Base-by-base conservation (phyloP, 2,888 invertebrate species). In the Lacanobia oleracea region DNA sequence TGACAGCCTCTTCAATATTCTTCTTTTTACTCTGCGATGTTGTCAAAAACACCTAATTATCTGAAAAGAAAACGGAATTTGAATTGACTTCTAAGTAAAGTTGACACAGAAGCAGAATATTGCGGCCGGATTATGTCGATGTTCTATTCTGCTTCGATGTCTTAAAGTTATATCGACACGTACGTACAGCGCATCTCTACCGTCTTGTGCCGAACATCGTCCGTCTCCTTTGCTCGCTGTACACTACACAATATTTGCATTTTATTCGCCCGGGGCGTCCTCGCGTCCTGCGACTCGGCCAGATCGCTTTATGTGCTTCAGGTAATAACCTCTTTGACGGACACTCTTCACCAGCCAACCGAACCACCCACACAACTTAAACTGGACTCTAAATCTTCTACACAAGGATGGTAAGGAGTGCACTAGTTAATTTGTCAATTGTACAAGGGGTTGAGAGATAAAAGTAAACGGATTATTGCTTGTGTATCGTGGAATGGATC, bases 321-420 rank as follows among this genome's bases (percentile, higher is more conserved):
- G 95, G 95, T 95, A 95, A 95, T 95, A 95, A 95, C 95, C 93
- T 94, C 95, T 94, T 94, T 94, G 95, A 94, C 93, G 91, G 92
- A 93, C 93, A 91, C 85, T 85, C 86, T 85, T 82, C 23, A 64
- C 90, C 75, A 82, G 72, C 67, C 60, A 45, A 66, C 21, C n/a
- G 14, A n/a, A 59, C n/a, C 37, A 53, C 12, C 48, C 27, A 7
- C 70, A 53, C 63, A 63, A 9, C 0, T 59, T 12, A 85, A 51
- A 79, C 33, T 87, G 18, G 74, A 81, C 87, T 77, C 67, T 92
- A 89, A 72, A 0, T 0, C 2, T 2, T 43, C 7, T 0, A 0
- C 10, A 77, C 87, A 90, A 77, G 79, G 71, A 27, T 75, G 48
- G 10, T 65, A 18, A 43, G n/a, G 40, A 68, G 6, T 76, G 83